Evolutionary conservation across 2,797 vertebrate species (phyloP), one percentile per base, ranked within the genome.

Genomic region (Naso thynnoides): DNA sequence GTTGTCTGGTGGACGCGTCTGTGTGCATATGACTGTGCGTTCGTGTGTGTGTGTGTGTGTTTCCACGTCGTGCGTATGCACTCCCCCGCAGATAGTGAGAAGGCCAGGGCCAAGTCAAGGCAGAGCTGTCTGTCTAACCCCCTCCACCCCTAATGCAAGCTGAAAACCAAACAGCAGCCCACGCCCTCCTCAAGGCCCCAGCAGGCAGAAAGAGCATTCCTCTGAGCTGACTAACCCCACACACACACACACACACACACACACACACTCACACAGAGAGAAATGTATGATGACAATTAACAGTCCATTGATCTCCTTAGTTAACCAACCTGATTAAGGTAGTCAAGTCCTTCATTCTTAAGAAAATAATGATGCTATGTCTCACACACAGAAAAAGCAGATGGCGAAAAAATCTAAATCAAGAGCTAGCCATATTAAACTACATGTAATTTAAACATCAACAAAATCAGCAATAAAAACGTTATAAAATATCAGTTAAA

Each of bases 91-190:
- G 92, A 94, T 94, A 94, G 86, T 82, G 79, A 91, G 87, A 81
- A 73, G 48, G 87, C 80, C 73, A 73, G 73, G 82, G 87, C 91
- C 84, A 87, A 88, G 88, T 85, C 18, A 41, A 88, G 82, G 89
- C 84, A 89, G 83, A 73, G 82, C 77, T 77, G 83, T 90, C 84
- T 91, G 73, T 89, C 85, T 90, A 92, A 94, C 92, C 91, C 93
- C 91, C 92, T 92, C 91, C 93, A 93, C 92, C 94, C 92, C 91
- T 80, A 89, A 87, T 89, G 89, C 85, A 91, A 86, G 90, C 95
- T 90, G 70, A 96, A 96, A 95, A 94, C 88, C 94, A 94, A 95
- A 94, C 93, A 90, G 90, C 91, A 91, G 91, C 95, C 95, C 94
- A 95, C 95, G 84, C 91, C 94, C 93, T 93, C 89, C 91, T 91